Percentiles rank a stretch among this genome's conserved stretches.
phyloP scores from a whole-genome alignment of 37 sponge, comb jelly and placozoan genomes.

The Petrosia ficiformis region DNA sequence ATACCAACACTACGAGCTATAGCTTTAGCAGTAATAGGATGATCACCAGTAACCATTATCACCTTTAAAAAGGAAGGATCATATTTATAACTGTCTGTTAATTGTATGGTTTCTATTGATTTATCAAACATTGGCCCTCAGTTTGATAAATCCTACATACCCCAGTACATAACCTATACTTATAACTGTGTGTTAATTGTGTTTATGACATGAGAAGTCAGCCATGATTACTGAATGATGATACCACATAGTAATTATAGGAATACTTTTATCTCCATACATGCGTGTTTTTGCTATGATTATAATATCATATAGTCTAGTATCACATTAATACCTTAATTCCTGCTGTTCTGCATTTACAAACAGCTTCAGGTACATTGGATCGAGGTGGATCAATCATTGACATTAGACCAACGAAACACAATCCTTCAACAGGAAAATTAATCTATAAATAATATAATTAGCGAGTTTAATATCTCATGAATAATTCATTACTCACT shows the following conservation, averaged over 20 bases:
- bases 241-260: too few species aligned
- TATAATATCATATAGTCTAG: neutral
- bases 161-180: neutral
- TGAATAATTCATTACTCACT: slow-evolving; percentile 39
- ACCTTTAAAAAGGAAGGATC: too few species aligned
- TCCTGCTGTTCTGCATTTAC: slow-evolving; percentile 92
- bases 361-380: slow-evolving; percentile 92
- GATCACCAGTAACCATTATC: slow-evolving; percentile 99
- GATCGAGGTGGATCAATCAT: slow-evolving; percentile 95
- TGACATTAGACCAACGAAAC: slow-evolving; percentile 94
- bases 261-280: too few species aligned
- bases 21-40: slow-evolving; percentile 96
- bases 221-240: too few species aligned
- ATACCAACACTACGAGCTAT: slow-evolving; percentile 94
- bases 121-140: neutral
- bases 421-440: slow-evolving; percentile 80
- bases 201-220: neutral
- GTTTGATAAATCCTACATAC: too few species aligned
- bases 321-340: slow-evolving; percentile 58
- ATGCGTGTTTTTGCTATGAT: neutral
- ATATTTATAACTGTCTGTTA: neutral
- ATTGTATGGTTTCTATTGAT: neutral
- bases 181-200: too few species aligned
- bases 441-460: slow-evolving; percentile 41
- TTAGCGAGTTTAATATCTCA: neutral